phyloP scores from a whole-genome alignment of 2,888 invertebrate genomes.

The Ommatoiulus sabulosus region DNA sequence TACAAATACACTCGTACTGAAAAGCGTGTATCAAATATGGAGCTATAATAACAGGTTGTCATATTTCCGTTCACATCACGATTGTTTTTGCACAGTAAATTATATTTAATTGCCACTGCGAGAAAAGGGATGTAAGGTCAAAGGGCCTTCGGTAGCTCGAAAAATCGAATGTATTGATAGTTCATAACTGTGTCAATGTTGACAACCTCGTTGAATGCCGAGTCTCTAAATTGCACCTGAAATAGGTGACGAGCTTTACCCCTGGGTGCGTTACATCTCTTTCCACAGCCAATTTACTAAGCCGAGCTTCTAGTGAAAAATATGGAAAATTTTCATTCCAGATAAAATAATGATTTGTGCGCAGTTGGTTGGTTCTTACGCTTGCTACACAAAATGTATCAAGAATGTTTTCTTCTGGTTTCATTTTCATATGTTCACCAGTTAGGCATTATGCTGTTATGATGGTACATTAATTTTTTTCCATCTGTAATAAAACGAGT shows the following conservation, averaged over 20 bases:
- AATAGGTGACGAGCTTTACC: background rate
- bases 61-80: background rate
- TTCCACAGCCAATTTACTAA: slow-evolving; percentile 2
- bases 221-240: background rate
- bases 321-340: slow-evolving; percentile 28
- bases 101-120: background rate
- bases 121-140: background rate
- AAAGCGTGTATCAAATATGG: slow-evolving; percentile 15
- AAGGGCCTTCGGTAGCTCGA: background rate
- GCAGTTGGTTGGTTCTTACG: slow-evolving; percentile 1
- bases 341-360: slow-evolving; percentile 21
- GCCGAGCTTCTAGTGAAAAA: background rate
- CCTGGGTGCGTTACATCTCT: background rate
- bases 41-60: background rate
- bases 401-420: slow-evolving; percentile 40
- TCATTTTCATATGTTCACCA: slow-evolving; percentile 40
- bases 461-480: slow-evolving; percentile 32
- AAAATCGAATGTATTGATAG: background rate
- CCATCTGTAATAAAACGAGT: slow-evolving; percentile 21
- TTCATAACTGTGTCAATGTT: background rate
- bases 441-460: slow-evolving; percentile 39
- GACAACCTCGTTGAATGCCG: background rate
- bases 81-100: slow-evolving; percentile 19
- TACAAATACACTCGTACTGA: background rate
- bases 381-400: slow-evolving; percentile 23